Base-by-base conservation (phyloP, 1,140 invertebrate genomes). In the Papilio xuthus region DNA sequence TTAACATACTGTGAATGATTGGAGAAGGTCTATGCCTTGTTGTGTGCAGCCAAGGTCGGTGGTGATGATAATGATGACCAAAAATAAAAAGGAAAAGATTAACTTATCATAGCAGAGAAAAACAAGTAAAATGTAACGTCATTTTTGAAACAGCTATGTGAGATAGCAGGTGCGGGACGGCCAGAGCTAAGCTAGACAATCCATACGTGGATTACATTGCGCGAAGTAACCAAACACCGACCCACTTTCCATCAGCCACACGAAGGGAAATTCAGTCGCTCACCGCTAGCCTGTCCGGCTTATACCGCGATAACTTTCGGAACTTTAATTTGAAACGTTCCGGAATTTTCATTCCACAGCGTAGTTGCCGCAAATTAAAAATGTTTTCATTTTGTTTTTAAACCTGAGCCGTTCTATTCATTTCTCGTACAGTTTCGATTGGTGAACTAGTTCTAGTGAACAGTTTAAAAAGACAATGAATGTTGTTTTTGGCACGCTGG, bases 201-300 rank as follows among this genome's bases (percentile, higher is more conserved):
- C 71, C 71, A 20, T 26, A 73, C 41, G 70, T 44, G 70, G 47
- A 73, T 73, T 73, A 73, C 70, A 41, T 73, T 47, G 70, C 69
- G 75, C 77, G 85, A 84, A 81, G 79, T 85, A 86, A 86, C 85
- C 85, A 88, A 85, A 87, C 84, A 73, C 83, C 82, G 86, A 89
- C 88, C 87, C 79, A 89, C 88, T 90, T 89, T 90, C 88, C 81
- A 85, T 84, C 78, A 85, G 78, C 84, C 80, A 86, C 79, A 85
- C 83, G 81, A 87, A 90, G 86, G 86, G 86, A 90, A 88, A 85
- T 85, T 82, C 84, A 83, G 77, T 83, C 76, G 82, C 80, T 76
- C 13, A 84, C 79, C 79, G 70, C 56, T 77, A 67, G 80, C 77
- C 69, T 60, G 53, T 71, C 78, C 69, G 60, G 78, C 71, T 83